A percentile compares a stretch with the other conserved stretches of the same genome.
Evolutionary conservation across 2,797 vertebrate genomes (phyloP).

Genomic region (Linurgus olivaceus): DNA sequence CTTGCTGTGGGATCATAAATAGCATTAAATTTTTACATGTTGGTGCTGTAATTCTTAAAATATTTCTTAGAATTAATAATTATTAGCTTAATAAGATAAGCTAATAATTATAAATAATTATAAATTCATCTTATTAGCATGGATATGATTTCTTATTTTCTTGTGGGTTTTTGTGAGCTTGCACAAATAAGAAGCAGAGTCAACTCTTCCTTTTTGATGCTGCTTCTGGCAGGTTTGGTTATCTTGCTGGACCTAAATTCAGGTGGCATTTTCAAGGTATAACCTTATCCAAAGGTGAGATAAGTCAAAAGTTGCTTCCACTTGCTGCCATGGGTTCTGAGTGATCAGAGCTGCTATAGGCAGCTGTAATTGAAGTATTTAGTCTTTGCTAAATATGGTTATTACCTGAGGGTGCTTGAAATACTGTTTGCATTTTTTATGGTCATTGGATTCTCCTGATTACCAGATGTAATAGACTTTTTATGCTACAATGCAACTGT

Average conservation of each 20-base stretch:
- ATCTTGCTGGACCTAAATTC: neutral
- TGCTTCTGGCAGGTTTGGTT: neutral
- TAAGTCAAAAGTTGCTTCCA: neutral
- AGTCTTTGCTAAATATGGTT: constrained; percentile 61
- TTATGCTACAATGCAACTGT: constrained; percentile 64
- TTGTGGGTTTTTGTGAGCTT: neutral
- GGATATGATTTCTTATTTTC: accelerated
- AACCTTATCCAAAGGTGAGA: neutral
- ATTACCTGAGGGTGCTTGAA: constrained; percentile 69
- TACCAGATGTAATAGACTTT: constrained; percentile 62
- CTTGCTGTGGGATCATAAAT: neutral
- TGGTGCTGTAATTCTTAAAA: neutral
- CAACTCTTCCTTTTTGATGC: neutral
- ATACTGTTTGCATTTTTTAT: constrained; percentile 68
- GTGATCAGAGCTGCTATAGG: constrained; percentile 24
- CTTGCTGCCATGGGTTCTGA: neutral
- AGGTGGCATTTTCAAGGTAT: neutral
- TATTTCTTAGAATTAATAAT: neutral
- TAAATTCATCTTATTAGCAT: neutral
- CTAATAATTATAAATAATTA: too few relatives aligned
- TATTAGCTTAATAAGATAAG: neutral
- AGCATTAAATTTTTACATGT: neutral
- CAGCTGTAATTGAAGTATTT: constrained; percentile 58
- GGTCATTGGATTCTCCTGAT: constrained; percentile 67
- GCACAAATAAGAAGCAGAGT: neutral